These are phyloP conservation scores for Papilio machaon DNA, from an alignment of 1,140 invertebrate genomes.

Conservation along the genomic window DNA sequence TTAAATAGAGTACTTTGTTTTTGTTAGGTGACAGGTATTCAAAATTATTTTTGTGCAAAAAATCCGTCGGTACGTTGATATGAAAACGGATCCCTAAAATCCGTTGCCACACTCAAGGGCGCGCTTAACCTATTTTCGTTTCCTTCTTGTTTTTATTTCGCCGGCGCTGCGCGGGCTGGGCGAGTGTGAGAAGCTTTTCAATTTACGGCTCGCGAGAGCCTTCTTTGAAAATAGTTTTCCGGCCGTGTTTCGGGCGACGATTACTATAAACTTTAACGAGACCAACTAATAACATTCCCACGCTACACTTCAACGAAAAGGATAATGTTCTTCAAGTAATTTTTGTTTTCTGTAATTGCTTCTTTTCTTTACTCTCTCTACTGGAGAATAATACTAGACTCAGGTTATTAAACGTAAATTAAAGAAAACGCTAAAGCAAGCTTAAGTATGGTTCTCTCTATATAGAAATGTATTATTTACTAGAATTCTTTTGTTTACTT, in stretches of 20 bases:
- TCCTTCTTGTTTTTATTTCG: conserved; percentile 72
- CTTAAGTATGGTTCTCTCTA: not conserved
- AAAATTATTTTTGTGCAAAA: not conserved
- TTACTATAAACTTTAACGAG: conserved; percentile 49
- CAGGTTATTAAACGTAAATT: not conserved
- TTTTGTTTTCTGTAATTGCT: conserved; percentile 19
- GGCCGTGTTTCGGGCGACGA: conserved; percentile 45
- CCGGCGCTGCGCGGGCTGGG: conserved; percentile 53
- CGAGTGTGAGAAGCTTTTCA: conserved; percentile 61
- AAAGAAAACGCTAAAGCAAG: not conserved
- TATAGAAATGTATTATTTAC: not conserved
- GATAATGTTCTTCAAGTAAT: conserved; percentile 4
- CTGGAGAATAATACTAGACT: not conserved
- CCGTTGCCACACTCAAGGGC: conserved; percentile 56
- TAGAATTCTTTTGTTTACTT: not conserved
- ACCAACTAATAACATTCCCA: conserved; percentile 30
- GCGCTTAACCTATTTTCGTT: conserved; percentile 76
- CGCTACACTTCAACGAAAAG: conserved; percentile 16
- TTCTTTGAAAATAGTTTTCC: conserved; percentile 57
- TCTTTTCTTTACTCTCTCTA: conserved; percentile 12
- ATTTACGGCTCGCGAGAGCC: conserved; percentile 58
- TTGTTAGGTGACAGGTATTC: not conserved
- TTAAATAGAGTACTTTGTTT: not conserved
- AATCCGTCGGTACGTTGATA: conserved; percentile 45
- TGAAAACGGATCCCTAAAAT: conserved; percentile 64